A percentile compares a stretch with the other conserved stretches of the same genome.
These are phyloP conservation scores for Mimas tiliae DNA, from an alignment of 2,888 invertebrate species.

Conservation along the genomic window DNA sequence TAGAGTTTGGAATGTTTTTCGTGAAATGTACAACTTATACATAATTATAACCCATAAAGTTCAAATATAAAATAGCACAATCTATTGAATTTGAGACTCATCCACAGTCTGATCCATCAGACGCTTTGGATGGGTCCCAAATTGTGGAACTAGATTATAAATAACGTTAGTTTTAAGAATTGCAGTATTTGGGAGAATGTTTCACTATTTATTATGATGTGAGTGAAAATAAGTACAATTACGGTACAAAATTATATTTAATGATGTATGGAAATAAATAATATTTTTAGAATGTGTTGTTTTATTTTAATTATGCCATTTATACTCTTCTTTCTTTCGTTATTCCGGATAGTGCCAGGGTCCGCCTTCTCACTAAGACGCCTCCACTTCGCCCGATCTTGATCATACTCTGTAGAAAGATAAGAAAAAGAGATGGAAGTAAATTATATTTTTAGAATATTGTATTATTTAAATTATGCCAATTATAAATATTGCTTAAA, in stretches of 20 bases:
- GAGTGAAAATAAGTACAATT: slow-evolving; percentile 19
- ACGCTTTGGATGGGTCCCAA: slow-evolving; percentile 19
- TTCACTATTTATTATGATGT: slow-evolving; percentile 18
- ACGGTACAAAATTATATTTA: slow-evolving; percentile 16
- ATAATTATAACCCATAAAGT: background rate
- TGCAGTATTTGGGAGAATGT: slow-evolving; percentile 20
- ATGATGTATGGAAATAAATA: slow-evolving; percentile 18
- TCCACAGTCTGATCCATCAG: slow-evolving; percentile 4
- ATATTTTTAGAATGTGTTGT: background rate
- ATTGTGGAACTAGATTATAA: background rate
- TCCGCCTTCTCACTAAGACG: too few relatives aligned
- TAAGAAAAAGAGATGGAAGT: too few relatives aligned
- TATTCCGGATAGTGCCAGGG: too few relatives aligned
- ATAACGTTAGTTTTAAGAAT: background rate
- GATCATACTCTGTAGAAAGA: too few relatives aligned
- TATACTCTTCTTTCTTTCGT: too few relatives aligned
- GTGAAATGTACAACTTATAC: too few relatives aligned
- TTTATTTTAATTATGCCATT: background rate
- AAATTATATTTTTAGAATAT: slow-evolving; percentile 6
- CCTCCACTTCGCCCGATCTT: too few relatives aligned
- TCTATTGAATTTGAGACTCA: slow-evolving; percentile 20
- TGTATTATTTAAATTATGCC: background rate
- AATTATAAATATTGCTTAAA: too few relatives aligned
- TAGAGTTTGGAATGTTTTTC: too few relatives aligned
- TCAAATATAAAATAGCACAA: slow-evolving; percentile 5